Evolutionary conservation across 2,888 invertebrate genomes (phyloP).

Genomic region (Eupithecia inturbata): DNA sequence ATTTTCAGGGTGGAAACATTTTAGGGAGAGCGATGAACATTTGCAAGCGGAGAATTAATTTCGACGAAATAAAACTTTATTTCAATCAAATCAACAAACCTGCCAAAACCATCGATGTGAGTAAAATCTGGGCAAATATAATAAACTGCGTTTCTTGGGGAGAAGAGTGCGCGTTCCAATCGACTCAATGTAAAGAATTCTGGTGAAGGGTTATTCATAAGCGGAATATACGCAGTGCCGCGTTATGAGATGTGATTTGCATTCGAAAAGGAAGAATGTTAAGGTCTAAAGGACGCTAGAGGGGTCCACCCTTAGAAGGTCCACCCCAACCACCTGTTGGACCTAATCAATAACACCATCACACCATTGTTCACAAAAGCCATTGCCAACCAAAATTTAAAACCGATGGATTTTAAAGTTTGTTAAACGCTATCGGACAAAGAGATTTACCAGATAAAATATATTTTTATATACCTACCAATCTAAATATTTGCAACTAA

Average conservation of each 20-base stretch:
- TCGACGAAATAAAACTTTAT: not conserved
- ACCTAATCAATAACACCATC: constrained; percentile 79
- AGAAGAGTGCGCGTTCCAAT: not conserved
- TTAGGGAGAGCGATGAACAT: constrained; percentile 23
- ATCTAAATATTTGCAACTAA: no score
- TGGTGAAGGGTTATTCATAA: not conserved
- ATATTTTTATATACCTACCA: no score
- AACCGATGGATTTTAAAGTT: constrained; percentile 2
- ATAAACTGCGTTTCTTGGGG: not conserved
- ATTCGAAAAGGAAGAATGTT: constrained; percentile 61
- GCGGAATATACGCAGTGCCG: constrained; percentile 7
- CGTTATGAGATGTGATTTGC: constrained; percentile 33
- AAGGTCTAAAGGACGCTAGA: constrained; percentile 64
- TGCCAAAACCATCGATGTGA: no score
- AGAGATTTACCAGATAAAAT: not conserved
- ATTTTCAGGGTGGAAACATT: constrained; percentile 31
- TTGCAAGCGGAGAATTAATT: not conserved
- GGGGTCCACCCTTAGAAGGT: constrained; percentile 69
- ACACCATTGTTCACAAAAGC: constrained; percentile 70
- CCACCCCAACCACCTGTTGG: constrained; percentile 79
- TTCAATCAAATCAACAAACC: not conserved
- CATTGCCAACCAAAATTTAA: constrained; percentile 49
- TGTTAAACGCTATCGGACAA: not conserved
- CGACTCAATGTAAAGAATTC: not conserved
- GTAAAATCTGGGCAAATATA: no score